phyloP scores from a whole-genome alignment of 2,888 invertebrate genomes.

The Nowickia ferox region DNA sequence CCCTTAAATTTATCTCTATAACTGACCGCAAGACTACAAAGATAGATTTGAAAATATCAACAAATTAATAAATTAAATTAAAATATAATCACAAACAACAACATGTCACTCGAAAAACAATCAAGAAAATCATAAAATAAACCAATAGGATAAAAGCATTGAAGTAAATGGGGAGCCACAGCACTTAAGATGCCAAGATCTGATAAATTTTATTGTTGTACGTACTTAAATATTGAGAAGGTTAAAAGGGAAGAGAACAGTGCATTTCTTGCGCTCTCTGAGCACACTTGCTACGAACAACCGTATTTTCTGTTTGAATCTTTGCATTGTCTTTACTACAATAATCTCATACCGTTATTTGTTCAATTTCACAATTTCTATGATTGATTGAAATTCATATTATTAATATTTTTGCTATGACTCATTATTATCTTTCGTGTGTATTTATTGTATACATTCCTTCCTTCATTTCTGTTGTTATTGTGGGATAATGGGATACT shows the following conservation, averaged over 20 bases:
- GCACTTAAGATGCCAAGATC: constrained; percentile 70
- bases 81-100: constrained; percentile 31
- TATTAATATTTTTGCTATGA: background rate
- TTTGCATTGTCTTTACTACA: background rate
- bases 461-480: too few species aligned
- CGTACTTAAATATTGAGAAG: background rate
- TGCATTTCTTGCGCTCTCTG: background rate
- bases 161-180: constrained; percentile 69
- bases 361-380: background rate
- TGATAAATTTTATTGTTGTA: constrained; percentile 52
- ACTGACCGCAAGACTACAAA: background rate
- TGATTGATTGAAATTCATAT: constrained; percentile 23
- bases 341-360: background rate
- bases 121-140: background rate
- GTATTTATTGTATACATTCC: too few species aligned
- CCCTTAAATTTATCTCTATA: background rate
- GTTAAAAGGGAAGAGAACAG: background rate
- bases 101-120: constrained; percentile 24
- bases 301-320: constrained; percentile 1
- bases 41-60: constrained; percentile 43
- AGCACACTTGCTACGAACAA: constrained; percentile 4
- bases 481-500: too few species aligned
- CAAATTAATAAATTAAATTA: constrained; percentile 35
- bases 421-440: background rate
- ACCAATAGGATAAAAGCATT: constrained; percentile 5